These are phyloP conservation scores for Brienomyrus longianalis DNA, from an alignment of 2,113 vertebrate species.

Conservation along the genomic window DNA sequence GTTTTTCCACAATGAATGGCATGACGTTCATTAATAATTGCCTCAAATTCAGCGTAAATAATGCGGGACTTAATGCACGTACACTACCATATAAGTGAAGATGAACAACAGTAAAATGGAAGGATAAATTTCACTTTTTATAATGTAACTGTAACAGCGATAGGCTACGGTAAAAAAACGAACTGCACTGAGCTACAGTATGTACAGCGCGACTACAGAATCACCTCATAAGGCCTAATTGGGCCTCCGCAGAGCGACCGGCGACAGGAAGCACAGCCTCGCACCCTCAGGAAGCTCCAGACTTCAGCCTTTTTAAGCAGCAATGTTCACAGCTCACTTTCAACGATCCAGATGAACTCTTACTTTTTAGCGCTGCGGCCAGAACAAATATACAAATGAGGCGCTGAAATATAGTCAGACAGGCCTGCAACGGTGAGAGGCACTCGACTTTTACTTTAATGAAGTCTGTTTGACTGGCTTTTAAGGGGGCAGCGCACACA, in stretches of 20 bases:
- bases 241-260: background rate
- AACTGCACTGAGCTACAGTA: background rate
- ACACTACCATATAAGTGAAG: background rate
- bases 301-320: background rate
- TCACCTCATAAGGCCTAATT: background rate
- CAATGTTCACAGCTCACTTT: background rate
- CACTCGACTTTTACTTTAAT: background rate
- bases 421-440: background rate
- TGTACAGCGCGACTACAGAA: background rate
- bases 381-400: background rate
- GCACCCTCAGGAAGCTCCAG: background rate
- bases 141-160: background rate
- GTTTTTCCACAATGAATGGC: background rate
- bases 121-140: background rate
- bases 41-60: background rate
- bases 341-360: background rate
- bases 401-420: background rate
- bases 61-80: background rate
- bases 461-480: background rate
- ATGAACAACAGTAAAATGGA: background rate
- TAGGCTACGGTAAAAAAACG: background rate
- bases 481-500: background rate
- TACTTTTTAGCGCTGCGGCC: background rate
- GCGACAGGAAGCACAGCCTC: background rate
- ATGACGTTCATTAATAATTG: background rate